phyloP scores from a whole-genome alignment of 2,797 vertebrate species.

The Thunnus albacares region DNA sequence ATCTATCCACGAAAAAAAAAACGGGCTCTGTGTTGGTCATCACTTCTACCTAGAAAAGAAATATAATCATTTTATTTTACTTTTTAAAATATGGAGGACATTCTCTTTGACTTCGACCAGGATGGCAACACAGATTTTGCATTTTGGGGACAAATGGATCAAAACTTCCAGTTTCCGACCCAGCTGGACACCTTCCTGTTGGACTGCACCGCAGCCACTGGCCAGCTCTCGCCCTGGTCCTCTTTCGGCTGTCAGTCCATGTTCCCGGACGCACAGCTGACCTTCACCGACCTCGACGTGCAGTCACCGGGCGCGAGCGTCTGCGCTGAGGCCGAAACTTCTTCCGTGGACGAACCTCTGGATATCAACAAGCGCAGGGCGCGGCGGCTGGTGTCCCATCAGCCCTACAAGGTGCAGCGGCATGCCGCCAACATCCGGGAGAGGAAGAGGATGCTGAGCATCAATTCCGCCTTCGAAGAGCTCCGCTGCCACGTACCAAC shows the following conservation, averaged over 20 bases:
- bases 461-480: slow-evolving; percentile 87
- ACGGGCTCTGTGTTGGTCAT: background rate
- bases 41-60: background rate
- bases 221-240: slow-evolving; percentile 78
- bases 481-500: slow-evolving; percentile 88
- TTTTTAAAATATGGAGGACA: slow-evolving; percentile 79
- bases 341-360: slow-evolving; percentile 69
- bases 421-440: slow-evolving; percentile 88
- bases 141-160: slow-evolving; percentile 84
- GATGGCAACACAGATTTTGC: slow-evolving; percentile 76
- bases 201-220: slow-evolving; percentile 74
- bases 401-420: slow-evolving; percentile 85
- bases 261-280: slow-evolving; percentile 79
- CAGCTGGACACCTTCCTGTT: slow-evolving; percentile 80
- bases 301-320: slow-evolving; percentile 60
- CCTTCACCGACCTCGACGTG: slow-evolving; percentile 76
- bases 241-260: slow-evolving; percentile 68
- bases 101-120: slow-evolving; percentile 79
- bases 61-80: background rate
- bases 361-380: slow-evolving; percentile 53
- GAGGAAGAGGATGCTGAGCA: slow-evolving; percentile 88
- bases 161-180: slow-evolving; percentile 72
- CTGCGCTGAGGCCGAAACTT: slow-evolving; percentile 82
- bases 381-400: slow-evolving; percentile 62
- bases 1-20: too few relatives aligned